Evolutionary conservation across 2,888 invertebrate genomes (phyloP).

Genomic region (Chrysotoxum bicinctum): DNA sequence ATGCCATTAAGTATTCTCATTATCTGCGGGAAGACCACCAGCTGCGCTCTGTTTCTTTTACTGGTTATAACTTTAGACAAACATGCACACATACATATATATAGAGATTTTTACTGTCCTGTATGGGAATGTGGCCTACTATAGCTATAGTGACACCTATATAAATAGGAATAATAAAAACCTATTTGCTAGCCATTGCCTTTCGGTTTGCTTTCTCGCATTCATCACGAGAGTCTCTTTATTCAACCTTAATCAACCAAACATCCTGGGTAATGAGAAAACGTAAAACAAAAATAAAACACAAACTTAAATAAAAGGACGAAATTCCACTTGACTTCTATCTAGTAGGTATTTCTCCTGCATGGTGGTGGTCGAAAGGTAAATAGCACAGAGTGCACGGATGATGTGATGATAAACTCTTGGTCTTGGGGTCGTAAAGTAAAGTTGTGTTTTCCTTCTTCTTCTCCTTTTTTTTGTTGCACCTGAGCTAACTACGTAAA

Average conservation of each 20-base stretch:
- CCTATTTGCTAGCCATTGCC: constrained; percentile 48
- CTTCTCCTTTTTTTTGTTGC: constrained; percentile 31
- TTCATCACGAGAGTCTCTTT: constrained; percentile 33
- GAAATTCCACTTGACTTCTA: constrained; percentile 37
- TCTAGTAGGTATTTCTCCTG: constrained; percentile 26
- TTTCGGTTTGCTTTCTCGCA: constrained; percentile 38
- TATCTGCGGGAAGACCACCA: constrained; percentile 51
- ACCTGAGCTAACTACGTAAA: constrained; percentile 66
- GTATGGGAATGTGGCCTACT: constrained; percentile 37
- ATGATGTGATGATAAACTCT: neutral
- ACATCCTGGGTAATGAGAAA: constrained; percentile 51
- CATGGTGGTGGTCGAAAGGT: constrained; percentile 64
- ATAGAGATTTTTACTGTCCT: neutral
- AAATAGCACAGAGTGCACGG: constrained; percentile 42
- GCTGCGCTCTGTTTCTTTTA: constrained; percentile 32
- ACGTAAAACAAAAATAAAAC: constrained; percentile 2
- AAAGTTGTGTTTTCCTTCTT: constrained; percentile 57
- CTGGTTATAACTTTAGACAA: neutral
- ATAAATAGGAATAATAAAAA: constrained; percentile 39
- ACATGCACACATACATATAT: neutral
- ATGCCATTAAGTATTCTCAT: constrained; percentile 46
- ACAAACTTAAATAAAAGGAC: constrained; percentile 41
- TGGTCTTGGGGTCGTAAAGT: constrained; percentile 39
- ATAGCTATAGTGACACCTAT: neutral
- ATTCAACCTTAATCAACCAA: constrained; percentile 68